A percentile compares a stretch with the other conserved stretches of the same genome.
Conservation (phyloP, 2,797 vertebrate genomes). For the Alcedo atthis region DNA sequence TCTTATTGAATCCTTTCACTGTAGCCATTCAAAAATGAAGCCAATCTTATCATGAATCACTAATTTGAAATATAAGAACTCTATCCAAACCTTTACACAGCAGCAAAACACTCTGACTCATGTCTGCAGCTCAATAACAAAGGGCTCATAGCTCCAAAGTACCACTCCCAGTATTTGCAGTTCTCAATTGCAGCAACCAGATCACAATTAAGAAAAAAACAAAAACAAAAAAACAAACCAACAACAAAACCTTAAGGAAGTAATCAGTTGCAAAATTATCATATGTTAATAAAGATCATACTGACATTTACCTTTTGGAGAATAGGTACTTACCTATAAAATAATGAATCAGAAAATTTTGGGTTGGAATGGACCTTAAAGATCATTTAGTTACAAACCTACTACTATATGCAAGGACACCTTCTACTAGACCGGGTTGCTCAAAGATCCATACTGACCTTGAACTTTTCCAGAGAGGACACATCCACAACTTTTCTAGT, state of each 20-base stretch:
- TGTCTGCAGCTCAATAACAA: background rate
- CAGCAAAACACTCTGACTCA: background rate
- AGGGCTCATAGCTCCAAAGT: rapidly evolving
- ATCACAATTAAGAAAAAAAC: background rate
- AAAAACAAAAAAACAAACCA: no score
- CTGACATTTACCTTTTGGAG: background rate
- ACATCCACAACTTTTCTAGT: background rate
- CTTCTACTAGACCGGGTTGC: background rate
- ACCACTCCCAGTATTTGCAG: background rate
- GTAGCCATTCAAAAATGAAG: background rate
- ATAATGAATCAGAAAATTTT: background rate
- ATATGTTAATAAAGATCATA: background rate
- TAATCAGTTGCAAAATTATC: background rate
- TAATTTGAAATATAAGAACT: background rate
- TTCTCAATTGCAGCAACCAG: background rate
- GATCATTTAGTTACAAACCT: background rate
- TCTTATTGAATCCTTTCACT: background rate
- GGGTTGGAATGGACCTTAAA: background rate
- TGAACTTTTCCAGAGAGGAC: background rate
- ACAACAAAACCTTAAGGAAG: background rate
- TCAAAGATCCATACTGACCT: background rate
- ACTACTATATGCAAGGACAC: background rate
- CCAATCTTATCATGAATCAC: background rate
- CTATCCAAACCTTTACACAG: background rate
- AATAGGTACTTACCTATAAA: background rate